Percentiles rank a stretch among this genome's conserved stretches.
Evolutionary conservation across 1,140 invertebrate species (phyloP).

Genomic region (Plutomurus gul): DNA sequence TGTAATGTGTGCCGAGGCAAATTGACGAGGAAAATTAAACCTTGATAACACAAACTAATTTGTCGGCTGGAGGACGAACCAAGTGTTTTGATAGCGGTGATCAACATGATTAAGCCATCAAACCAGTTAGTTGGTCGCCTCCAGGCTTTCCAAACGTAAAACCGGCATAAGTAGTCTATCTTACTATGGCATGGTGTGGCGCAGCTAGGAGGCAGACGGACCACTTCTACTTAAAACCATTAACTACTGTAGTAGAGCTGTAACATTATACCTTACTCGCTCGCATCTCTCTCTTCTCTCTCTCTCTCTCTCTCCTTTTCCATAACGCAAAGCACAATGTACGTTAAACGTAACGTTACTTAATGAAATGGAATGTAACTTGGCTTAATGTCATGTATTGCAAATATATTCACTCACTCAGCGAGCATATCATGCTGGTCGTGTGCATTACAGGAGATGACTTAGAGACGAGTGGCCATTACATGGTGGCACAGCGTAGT

Average conservation of each 20-base stretch:
- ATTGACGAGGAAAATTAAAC: slow-evolving; percentile 35
- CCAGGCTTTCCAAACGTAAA: slow-evolving; percentile 11
- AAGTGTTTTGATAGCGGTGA: slow-evolving; percentile 48
- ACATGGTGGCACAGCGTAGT: not conserved
- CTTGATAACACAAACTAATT: slow-evolving; percentile 45
- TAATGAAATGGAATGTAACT: slow-evolving; percentile 28
- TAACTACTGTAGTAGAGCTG: not conserved
- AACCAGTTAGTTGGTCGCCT: slow-evolving; percentile 36
- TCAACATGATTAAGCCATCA: slow-evolving; percentile 52
- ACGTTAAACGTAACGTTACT: too few species aligned
- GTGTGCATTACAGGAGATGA: not conserved
- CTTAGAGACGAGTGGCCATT: too few species aligned
- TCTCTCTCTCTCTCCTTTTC: too few species aligned
- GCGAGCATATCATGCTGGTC: not conserved
- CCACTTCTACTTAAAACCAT: not conserved
- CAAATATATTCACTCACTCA: not conserved
- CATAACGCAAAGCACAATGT: too few species aligned
- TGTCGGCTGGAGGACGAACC: slow-evolving; percentile 34
- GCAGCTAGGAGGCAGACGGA: not conserved
- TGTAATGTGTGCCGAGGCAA: slow-evolving; percentile 23
- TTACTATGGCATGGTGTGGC: not conserved
- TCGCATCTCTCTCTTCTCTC: not conserved
- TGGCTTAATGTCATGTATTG: slow-evolving; percentile 12
- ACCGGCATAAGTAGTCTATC: not conserved
- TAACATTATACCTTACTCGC: not conserved